These are phyloP conservation scores for Numenius phaeopus DNA, from an alignment of 2,797 vertebrate genomes.

Conservation along the genomic window DNA sequence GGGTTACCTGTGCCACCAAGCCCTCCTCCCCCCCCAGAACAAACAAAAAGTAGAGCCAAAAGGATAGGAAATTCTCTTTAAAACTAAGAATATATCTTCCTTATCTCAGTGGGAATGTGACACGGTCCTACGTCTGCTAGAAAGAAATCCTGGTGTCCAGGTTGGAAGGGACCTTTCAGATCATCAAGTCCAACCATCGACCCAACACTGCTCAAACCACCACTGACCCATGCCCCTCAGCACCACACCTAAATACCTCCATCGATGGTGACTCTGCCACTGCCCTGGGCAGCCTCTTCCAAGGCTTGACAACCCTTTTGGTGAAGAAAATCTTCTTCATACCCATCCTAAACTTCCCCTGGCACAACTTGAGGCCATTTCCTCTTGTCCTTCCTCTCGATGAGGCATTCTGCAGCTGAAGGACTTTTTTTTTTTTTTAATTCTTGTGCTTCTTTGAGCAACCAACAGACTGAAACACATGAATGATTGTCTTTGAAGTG, in stretches of 20 bases:
- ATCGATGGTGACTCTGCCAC: neutral
- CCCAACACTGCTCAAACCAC: neutral
- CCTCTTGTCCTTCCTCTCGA: neutral
- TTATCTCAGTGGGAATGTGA: fast-evolving
- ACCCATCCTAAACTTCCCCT: neutral
- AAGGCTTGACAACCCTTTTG: neutral
- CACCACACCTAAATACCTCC: neutral
- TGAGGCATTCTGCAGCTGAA: neutral
- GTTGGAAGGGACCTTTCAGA: neutral
- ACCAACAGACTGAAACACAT: fast-evolving
- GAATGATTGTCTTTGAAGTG: fast-evolving
- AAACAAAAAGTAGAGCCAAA: neutral
- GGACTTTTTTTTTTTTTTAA: neutral
- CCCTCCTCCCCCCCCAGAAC: neutral
- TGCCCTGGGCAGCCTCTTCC: neutral
- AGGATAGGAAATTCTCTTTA: neutral
- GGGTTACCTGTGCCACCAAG: neutral
- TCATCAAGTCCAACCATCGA: neutral
- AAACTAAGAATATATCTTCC: neutral
- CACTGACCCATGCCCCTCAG: neutral
- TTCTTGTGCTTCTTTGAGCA: neutral
- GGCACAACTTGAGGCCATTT: neutral
- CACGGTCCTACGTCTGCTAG: fast-evolving
- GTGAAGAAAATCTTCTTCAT: neutral
- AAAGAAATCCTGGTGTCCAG: no score